Conservation (phyloP, 2,113 vertebrate species). For the Corythoichthys haematopterus region DNA sequence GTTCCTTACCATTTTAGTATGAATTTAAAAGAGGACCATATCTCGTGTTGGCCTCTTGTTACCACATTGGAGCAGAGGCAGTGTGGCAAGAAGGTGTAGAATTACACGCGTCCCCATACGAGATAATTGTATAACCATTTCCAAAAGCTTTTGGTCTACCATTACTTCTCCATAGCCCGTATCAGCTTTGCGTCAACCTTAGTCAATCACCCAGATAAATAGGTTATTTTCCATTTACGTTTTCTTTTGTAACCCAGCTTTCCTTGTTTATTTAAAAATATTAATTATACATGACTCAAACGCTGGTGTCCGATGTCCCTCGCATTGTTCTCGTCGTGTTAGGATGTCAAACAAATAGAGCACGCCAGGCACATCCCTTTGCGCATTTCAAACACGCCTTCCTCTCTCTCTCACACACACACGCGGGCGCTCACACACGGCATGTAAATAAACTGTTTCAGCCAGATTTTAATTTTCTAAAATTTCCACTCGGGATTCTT, state of each 20-base stretch:
- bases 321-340: slow-evolving; percentile 49
- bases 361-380: slow-evolving; percentile 3
- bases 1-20: not conserved
- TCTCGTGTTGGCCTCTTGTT: slow-evolving; percentile 39
- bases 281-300: slow-evolving; percentile 66
- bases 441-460: not conserved
- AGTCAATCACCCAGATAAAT: not conserved
- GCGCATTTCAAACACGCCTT: not conserved
- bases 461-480: slow-evolving; percentile 10
- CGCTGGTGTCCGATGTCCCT: slow-evolving; percentile 63
- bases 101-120: slow-evolving; percentile 30
- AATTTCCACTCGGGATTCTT: not conserved
- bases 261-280: slow-evolving; percentile 12
- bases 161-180: not conserved
- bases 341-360: slow-evolving; percentile 40
- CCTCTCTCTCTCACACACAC: slow-evolving; percentile 18
- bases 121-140: slow-evolving; percentile 1
- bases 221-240: not conserved
- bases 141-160: not conserved
- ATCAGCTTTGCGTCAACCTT: not conserved
- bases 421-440: slow-evolving; percentile 8
- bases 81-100: slow-evolving; percentile 8
- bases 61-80: slow-evolving; percentile 5
- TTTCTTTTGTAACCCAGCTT: not conserved
- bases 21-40: slow-evolving; percentile 11